A percentile compares a stretch with the other conserved stretches of the same genome.
phyloP scores from a whole-genome alignment of 1,140 invertebrate species.

The Brachystomella parvula region DNA sequence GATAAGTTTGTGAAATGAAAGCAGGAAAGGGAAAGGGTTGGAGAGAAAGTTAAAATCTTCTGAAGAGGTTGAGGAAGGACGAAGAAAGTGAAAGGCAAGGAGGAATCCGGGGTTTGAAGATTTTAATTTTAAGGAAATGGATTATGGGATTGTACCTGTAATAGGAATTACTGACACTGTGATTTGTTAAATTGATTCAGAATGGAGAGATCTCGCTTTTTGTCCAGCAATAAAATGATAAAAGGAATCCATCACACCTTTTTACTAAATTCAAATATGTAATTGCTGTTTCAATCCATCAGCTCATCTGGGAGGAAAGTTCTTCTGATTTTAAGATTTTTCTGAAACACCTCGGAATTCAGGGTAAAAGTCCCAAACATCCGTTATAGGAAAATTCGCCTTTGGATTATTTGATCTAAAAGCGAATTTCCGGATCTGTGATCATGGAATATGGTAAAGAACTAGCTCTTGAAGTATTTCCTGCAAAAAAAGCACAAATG shows the following conservation, averaged over 20 bases:
- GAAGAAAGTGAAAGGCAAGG: not conserved
- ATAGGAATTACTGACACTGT: constrained; percentile 17
- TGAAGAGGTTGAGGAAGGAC: not conserved
- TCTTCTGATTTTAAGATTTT: too few species aligned
- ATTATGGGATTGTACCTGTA: constrained; percentile 13
- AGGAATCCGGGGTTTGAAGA: not conserved
- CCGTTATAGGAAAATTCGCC: too few species aligned
- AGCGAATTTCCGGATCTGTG: too few species aligned
- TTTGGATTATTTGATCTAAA: too few species aligned
- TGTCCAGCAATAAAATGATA: constrained; percentile 21
- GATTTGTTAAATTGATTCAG: constrained; percentile 17
- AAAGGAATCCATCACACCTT: not conserved
- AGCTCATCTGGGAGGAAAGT: too few species aligned
- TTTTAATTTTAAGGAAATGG: not conserved
- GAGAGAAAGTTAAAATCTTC: not conserved
- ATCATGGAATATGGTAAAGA: too few species aligned
- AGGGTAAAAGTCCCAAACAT: too few species aligned
- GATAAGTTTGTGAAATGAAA: not conserved
- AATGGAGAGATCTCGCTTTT: constrained; percentile 19
- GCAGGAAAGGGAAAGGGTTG: not conserved
- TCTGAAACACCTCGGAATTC: too few species aligned
- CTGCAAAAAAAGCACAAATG: too few species aligned
- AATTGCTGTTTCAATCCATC: too few species aligned
- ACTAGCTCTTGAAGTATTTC: too few species aligned
- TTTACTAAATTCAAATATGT: too few species aligned